Base-by-base conservation (phyloP, 2,888 invertebrate genomes). In the Lymantria monacha region DNA sequence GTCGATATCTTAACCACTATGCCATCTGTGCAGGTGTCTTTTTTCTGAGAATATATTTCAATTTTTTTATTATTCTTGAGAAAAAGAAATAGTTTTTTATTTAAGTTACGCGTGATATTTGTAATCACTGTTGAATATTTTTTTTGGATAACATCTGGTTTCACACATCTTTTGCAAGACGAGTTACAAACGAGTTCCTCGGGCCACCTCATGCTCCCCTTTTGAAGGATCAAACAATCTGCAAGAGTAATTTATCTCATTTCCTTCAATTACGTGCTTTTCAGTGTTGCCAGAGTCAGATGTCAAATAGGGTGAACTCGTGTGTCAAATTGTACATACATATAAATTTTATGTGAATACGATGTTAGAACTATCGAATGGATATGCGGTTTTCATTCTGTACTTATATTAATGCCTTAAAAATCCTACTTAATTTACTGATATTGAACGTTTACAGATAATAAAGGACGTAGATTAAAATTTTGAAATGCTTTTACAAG, bases 231-330 rank as follows among this genome's bases (percentile, higher is more conserved):
- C 70, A 72, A 79, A 83, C 76, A 79, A 77, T 77, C 74, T 72
- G 69, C 74, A 78, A 72, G 69, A 77, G 81, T 83, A 82, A 87
- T 86, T 87, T 85, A 82, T 87, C 81, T 82, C 80, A 85, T 87
- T 87, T 86, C 81, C 85, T 77, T 81, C 85, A 84, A 86, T 86
- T 85, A 87, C 75, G 74, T 66, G 74, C 80, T 85, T 87, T 85
- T 83, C 79, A 81, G 66, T 70, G 71, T 57, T 69, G 63, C 63
- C 60, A 70, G 75, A 75, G 72, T 79, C 81, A 71, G 73, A 76
- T 83, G 79, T 82, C 81, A 83, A 79, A 81, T 79, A 70, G 83
- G 83, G 81, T 80, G 76, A 76, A 70, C 59, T 70, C 58, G 51
- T 48, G 61, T 63, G 70, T 73, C 74, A 72, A 74, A 72, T 71